Conservation (phyloP, 1,140 invertebrate species). For the Drosophila baimaii region DNA sequence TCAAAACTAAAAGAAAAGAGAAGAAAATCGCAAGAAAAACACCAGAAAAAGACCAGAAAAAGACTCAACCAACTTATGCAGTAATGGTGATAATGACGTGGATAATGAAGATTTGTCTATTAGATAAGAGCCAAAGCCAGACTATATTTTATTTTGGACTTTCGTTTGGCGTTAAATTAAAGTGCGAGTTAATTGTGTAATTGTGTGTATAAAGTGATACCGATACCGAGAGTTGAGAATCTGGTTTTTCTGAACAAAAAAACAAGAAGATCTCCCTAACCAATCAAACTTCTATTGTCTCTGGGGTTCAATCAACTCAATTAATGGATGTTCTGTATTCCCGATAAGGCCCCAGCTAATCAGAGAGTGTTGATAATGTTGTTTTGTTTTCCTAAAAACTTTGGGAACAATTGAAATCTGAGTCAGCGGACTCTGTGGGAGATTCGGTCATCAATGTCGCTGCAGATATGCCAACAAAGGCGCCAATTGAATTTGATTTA, state of each 20-base stretch:
- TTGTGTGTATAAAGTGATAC: constrained; percentile 8
- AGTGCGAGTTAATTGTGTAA: constrained; percentile 7
- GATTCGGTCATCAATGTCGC: constrained; percentile 30
- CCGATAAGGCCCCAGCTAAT: constrained; percentile 22
- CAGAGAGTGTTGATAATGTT: constrained; percentile 10
- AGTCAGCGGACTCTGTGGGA: constrained; percentile 36
- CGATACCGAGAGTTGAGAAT: not conserved
- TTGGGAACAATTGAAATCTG: constrained; percentile 15
- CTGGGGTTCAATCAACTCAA: constrained; percentile 12
- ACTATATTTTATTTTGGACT: constrained; percentile 21
- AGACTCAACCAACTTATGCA: constrained; percentile 35
- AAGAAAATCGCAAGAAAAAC: constrained; percentile 23
- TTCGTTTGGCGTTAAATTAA: constrained; percentile 19
- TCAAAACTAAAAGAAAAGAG: constrained; percentile 24
- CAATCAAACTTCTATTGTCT: not conserved
- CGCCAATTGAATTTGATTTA: constrained; percentile 78
- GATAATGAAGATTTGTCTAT: constrained; percentile 44
- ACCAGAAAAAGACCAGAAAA: constrained; percentile 24
- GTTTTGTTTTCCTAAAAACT: constrained; percentile 11
- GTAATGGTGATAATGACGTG: constrained; percentile 29
- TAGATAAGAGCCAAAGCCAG: constrained; percentile 39
- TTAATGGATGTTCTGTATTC: constrained; percentile 16
- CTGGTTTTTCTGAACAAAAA: not conserved
- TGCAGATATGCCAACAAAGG: constrained; percentile 38
- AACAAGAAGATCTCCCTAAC: not conserved